These are phyloP conservation scores for Synergus umbraculus DNA, from an alignment of 2,888 invertebrate genomes.

Conservation along the genomic window DNA sequence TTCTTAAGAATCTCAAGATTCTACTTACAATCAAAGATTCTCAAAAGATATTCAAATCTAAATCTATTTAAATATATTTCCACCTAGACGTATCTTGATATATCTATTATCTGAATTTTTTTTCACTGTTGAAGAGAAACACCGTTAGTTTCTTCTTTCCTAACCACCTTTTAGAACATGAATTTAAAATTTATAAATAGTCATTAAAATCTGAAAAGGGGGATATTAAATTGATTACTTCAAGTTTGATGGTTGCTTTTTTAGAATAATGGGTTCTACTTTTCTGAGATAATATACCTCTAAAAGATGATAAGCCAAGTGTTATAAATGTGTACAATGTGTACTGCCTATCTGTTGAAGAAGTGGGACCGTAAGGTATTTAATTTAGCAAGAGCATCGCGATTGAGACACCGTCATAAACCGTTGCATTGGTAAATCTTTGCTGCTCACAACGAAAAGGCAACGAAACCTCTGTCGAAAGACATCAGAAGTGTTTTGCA, in stretches of 20 bases:
- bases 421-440: slow-evolving; percentile 65
- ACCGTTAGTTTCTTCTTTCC: not conserved
- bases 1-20: not conserved
- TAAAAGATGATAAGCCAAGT: slow-evolving; percentile 44
- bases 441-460: slow-evolving; percentile 59
- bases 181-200: not conserved
- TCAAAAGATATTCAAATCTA: not conserved
- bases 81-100: not conserved
- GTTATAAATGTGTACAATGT: slow-evolving; percentile 38
- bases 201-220: too few species aligned
- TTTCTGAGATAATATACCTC: slow-evolving; percentile 20
- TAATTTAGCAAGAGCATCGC: slow-evolving; percentile 71
- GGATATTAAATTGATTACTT: too few species aligned
- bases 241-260: too few species aligned
- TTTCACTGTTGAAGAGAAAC: not conserved
- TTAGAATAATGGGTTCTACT: slow-evolving; percentile 23
- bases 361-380: slow-evolving; percentile 60
- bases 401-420: slow-evolving; percentile 71
- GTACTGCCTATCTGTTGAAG: slow-evolving; percentile 42
- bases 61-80: not conserved
- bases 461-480: slow-evolving; percentile 56
- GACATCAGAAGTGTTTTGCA: slow-evolving; percentile 50
- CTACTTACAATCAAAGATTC: not conserved
- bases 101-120: not conserved
- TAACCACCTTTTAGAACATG: not conserved